Evolutionary conservation across 2,888 invertebrate genomes (phyloP).

Genomic region (Acanthosepion pharaonis): DNA sequence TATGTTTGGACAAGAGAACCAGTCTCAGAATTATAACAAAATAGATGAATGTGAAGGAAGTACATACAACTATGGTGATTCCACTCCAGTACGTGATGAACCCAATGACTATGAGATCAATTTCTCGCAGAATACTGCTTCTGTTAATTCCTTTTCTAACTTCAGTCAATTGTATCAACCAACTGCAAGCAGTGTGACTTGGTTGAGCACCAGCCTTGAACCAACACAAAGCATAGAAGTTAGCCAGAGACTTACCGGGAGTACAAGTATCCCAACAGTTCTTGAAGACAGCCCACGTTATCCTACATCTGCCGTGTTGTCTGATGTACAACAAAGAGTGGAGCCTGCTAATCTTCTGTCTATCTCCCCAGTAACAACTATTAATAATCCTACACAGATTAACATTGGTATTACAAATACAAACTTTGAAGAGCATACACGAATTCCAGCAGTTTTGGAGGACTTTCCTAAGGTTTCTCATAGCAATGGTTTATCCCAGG

Average conservation of each 20-base stretch:
- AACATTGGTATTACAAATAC: neutral
- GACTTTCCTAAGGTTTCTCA: slow-evolving; percentile 37
- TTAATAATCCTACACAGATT: slow-evolving; percentile 4
- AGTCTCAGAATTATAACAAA: neutral
- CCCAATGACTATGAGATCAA: slow-evolving; percentile 41
- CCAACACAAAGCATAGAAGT: slow-evolving; percentile 15
- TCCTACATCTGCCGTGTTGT: neutral
- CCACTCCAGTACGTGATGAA: slow-evolving; percentile 43
- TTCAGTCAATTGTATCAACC: slow-evolving; percentile 34
- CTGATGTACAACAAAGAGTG: neutral
- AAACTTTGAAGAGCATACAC: neutral
- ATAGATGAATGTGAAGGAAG: neutral
- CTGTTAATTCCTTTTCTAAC: neutral
- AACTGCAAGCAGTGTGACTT: neutral
- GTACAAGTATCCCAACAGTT: slow-evolving; percentile 11
- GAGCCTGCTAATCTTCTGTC: slow-evolving; percentile 25
- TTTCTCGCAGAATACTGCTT: slow-evolving; percentile 38
- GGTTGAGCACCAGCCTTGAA: neutral
- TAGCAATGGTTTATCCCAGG: neutral
- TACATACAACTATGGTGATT: slow-evolving; percentile 38
- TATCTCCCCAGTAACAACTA: neutral
- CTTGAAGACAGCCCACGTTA: neutral
- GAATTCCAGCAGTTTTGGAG: slow-evolving; percentile 35
- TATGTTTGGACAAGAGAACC: slow-evolving; percentile 39
- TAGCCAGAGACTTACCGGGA: slow-evolving; percentile 12